Evolutionary conservation across 2,888 invertebrate genomes (phyloP).

Genomic region (Temnothorax unifasciatus): DNA sequence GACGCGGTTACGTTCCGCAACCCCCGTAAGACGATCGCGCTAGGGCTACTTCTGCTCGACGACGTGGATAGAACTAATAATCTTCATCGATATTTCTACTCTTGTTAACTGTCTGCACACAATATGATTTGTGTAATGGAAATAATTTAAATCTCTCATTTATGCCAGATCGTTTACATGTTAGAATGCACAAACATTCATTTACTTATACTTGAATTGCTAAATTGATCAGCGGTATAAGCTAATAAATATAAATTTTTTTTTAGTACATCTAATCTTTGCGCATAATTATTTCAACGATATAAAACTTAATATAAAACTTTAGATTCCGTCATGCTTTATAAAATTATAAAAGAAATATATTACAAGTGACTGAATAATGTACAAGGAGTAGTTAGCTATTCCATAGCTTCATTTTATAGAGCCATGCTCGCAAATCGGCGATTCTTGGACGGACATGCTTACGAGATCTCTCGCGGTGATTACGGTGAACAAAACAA

Average conservation of each 20-base stretch:
- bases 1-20: conserved; percentile 70
- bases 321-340: neutral
- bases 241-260: neutral
- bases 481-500: conserved; percentile 82
- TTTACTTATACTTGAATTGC: neutral
- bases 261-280: neutral
- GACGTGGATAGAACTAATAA: conserved; percentile 57
- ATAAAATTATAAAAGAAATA: neutral
- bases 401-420: neutral
- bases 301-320: neutral
- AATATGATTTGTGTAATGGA: neutral
- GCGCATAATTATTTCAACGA: neutral
- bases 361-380: too few species aligned
- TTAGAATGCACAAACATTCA: neutral
- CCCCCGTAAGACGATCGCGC: conserved; percentile 66
- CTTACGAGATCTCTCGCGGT: conserved; percentile 80
- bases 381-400: neutral
- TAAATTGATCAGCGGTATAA: neutral
- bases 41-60: conserved; percentile 66
- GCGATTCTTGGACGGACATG: conserved; percentile 58
- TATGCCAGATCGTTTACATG: neutral
- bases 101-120: conserved; percentile 8
- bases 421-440: conserved; percentile 21
- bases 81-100: conserved; percentile 15
- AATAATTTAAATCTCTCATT: neutral